These are phyloP conservation scores for Melieria omissa DNA, from an alignment of 2,888 invertebrate species.

Conservation along the genomic window DNA sequence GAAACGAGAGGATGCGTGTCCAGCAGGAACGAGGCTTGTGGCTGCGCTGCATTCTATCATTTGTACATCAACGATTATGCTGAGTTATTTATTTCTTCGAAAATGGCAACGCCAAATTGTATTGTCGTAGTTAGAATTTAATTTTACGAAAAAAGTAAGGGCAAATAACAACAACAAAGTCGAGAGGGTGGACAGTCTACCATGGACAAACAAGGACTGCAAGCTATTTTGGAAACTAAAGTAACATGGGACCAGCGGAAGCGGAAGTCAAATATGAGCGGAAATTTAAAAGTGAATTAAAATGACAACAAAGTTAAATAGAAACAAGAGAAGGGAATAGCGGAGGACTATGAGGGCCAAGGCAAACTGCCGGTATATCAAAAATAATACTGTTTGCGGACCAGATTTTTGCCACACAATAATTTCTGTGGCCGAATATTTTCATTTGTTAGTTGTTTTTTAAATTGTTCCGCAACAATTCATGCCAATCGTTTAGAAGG, in stretches of 20 bases:
- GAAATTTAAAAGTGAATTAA: conserved; percentile 34
- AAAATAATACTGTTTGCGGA: background rate
- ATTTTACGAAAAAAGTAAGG: too few relatives aligned
- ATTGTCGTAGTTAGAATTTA: too few relatives aligned
- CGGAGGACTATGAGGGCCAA: too few relatives aligned
- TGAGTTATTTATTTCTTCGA: too few relatives aligned
- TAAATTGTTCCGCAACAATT: background rate
- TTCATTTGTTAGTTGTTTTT: background rate
- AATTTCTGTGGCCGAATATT: too few relatives aligned
- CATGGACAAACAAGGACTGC: too few relatives aligned
- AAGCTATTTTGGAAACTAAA: background rate
- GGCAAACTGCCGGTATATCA: background rate
- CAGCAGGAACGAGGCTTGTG: too few relatives aligned
- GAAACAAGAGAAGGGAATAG: background rate
- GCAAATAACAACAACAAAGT: too few relatives aligned
- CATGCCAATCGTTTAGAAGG: background rate
- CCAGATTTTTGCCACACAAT: background rate
- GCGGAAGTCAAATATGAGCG: conserved; percentile 34
- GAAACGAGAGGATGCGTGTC: background rate
- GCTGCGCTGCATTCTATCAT: too few relatives aligned
- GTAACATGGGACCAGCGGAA: conserved; percentile 31
- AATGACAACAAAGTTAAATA: conserved; percentile 3
- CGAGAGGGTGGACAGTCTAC: too few relatives aligned
- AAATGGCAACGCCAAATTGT: too few relatives aligned
- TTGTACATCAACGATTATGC: too few relatives aligned